Evolutionary conservation across 1,140 invertebrate genomes (phyloP).

Genomic region (Diploscapter pachys): DNA sequence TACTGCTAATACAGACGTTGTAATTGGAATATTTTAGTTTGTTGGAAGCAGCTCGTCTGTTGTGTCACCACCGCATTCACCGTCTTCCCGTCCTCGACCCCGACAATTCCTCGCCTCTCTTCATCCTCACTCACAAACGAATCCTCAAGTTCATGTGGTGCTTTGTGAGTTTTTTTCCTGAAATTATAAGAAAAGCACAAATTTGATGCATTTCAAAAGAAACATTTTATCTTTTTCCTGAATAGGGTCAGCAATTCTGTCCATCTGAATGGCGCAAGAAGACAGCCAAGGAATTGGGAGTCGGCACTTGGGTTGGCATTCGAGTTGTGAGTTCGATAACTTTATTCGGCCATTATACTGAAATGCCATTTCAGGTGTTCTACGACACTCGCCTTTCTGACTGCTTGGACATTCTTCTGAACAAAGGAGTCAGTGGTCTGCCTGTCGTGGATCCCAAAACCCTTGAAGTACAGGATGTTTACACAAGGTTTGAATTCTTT

Average conservation of each 20-base stretch:
- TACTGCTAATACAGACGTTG: not conserved
- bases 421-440: slow-evolving; percentile 33
- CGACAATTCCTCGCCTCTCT: slow-evolving; percentile 18
- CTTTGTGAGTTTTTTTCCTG: slow-evolving; percentile 18
- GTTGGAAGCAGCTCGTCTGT: slow-evolving; percentile 31
- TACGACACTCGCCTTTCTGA: slow-evolving; percentile 30
- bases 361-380: slow-evolving; percentile 17
- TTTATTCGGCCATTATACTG: not conserved
- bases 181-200: not conserved
- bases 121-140: slow-evolving; percentile 36
- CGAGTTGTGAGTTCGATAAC: slow-evolving; percentile 21
- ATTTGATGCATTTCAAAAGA: not conserved
- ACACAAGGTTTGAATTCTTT: too few relatives aligned
- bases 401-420: slow-evolving; percentile 34
- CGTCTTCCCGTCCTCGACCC: slow-evolving; percentile 32
- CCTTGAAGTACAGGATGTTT: too few relatives aligned
- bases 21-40: slow-evolving; percentile 6
- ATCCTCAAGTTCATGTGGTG: slow-evolving; percentile 37
- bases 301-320: slow-evolving; percentile 34
- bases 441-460: slow-evolving; percentile 20
- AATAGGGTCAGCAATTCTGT: slow-evolving; percentile 30
- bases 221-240: slow-evolving; percentile 10
- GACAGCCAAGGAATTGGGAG: slow-evolving; percentile 29
- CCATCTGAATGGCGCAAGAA: slow-evolving; percentile 24
- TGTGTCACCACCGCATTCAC: slow-evolving; percentile 26